phyloP scores from a whole-genome alignment of 2,113 vertebrate genomes.

The Macquaria australasica region DNA sequence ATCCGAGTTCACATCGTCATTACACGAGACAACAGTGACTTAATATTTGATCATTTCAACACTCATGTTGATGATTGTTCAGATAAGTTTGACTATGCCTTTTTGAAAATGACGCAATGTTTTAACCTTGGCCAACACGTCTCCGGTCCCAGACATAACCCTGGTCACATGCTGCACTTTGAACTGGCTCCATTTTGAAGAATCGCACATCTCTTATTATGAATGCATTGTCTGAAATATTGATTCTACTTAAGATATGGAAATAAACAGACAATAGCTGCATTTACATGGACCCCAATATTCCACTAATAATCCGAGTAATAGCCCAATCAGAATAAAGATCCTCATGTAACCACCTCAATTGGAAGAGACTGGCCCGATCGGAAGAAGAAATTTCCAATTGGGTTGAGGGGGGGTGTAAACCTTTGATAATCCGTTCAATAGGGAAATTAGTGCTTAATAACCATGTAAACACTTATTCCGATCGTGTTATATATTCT shows the following conservation, averaged over 20 bases:
- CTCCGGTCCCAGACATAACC: neutral
- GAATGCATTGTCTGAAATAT: neutral
- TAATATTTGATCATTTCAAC: neutral
- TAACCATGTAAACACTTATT: too few relatives aligned
- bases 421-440: too few relatives aligned
- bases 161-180: conserved; percentile 2
- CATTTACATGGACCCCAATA: too few relatives aligned
- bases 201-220: neutral
- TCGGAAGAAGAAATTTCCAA: too few relatives aligned
- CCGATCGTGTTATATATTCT: too few relatives aligned
- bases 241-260: neutral
- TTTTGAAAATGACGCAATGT: neutral
- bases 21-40: neutral
- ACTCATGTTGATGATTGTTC: conserved; percentile 5
- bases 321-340: too few relatives aligned
- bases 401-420: too few relatives aligned
- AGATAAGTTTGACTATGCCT: neutral
- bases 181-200: neutral
- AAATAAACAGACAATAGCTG: neutral
- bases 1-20: neutral
- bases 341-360: too few relatives aligned
- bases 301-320: too few relatives aligned
- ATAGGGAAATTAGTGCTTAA: too few relatives aligned
- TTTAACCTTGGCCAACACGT: neutral
- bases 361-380: too few relatives aligned